Percentiles rank a stretch among this genome's conserved stretches.
phyloP scores from a whole-genome alignment of 64 coral and sea anemone species.

The Pocillopora verrucosa region DNA sequence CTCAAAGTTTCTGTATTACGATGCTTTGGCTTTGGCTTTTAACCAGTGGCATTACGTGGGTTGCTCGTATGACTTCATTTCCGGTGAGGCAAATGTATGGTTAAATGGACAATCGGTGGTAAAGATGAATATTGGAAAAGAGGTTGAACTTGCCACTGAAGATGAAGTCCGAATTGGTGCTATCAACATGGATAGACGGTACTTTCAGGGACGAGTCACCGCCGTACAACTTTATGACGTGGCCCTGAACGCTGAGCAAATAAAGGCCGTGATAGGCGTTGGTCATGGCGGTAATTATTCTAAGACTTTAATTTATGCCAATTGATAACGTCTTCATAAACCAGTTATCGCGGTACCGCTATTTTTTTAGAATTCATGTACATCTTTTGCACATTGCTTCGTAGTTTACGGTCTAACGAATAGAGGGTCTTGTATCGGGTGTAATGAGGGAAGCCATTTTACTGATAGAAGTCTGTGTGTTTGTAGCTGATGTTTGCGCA shows the following conservation, averaged over 20 bases:
- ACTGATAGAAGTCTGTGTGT: too few species aligned
- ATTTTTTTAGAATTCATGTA: too few species aligned
- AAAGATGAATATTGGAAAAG: neutral
- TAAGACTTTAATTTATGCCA: neutral
- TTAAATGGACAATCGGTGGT: neutral
- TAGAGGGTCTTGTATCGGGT: too few species aligned
- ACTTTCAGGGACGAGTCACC: conserved; percentile 45
- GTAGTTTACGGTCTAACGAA: too few species aligned
- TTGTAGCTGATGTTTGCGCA: too few species aligned
- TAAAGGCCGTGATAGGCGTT: neutral
- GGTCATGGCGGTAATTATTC: neutral
- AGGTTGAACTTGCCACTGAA: conserved; percentile 29
- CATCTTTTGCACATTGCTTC: too few species aligned
- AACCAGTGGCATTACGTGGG: conserved; percentile 2
- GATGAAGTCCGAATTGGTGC: conserved; percentile 7
- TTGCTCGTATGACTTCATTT: neutral
- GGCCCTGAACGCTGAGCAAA: conserved; percentile 39
- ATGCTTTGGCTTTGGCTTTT: neutral
- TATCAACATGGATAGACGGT: neutral
- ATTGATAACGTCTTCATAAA: too few species aligned
- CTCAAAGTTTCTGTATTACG: neutral
- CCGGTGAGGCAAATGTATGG: conserved; percentile 48
- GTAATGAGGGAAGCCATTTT: too few species aligned
- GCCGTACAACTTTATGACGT: conserved; percentile 51
- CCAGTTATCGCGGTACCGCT: too few species aligned